These are phyloP conservation scores for Nymphalis polychloros DNA, from an alignment of 2,888 invertebrate genomes.

Conservation along the genomic window DNA sequence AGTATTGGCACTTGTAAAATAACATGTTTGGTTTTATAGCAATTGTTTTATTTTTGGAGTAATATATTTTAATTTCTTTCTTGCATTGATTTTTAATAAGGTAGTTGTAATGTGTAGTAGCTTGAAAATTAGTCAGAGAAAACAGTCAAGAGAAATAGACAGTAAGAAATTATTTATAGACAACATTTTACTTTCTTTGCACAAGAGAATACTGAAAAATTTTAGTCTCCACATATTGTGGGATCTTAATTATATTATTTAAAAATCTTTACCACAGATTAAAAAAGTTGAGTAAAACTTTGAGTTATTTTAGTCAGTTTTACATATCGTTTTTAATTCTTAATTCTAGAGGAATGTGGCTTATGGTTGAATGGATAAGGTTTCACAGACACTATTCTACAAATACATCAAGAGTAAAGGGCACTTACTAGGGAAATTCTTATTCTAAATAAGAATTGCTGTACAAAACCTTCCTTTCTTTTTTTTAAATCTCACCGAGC, in stretches of 20 bases:
- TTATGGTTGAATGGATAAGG: slow-evolving; percentile 52
- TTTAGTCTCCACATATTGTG: neutral
- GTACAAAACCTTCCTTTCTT: slow-evolving; percentile 7
- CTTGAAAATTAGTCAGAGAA: neutral
- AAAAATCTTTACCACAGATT: slow-evolving; percentile 14
- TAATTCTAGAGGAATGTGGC: slow-evolving; percentile 78
- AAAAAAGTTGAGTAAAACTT: slow-evolving; percentile 8
- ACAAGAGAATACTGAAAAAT: neutral
- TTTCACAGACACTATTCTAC: slow-evolving; percentile 48
- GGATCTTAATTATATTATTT: slow-evolving; percentile 1
- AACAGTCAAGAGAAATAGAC: neutral
- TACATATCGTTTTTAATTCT: slow-evolving; percentile 43
- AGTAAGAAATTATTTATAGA: neutral
- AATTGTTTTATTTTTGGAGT: neutral
- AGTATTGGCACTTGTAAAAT: slow-evolving; percentile 6
- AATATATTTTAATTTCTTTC: neutral
- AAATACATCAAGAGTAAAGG: slow-evolving; percentile 59
- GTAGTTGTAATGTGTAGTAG: neutral
- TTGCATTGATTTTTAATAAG: neutral
- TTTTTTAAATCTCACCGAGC: slow-evolving; percentile 1
- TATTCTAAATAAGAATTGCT: slow-evolving; percentile 46
- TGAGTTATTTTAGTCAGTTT: slow-evolving; percentile 16
- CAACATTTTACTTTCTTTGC: neutral
- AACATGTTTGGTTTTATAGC: neutral
- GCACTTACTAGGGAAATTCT: slow-evolving; percentile 65